phyloP scores from a whole-genome alignment of 2,113 vertebrate genomes.

The Zootoca vivipara region DNA sequence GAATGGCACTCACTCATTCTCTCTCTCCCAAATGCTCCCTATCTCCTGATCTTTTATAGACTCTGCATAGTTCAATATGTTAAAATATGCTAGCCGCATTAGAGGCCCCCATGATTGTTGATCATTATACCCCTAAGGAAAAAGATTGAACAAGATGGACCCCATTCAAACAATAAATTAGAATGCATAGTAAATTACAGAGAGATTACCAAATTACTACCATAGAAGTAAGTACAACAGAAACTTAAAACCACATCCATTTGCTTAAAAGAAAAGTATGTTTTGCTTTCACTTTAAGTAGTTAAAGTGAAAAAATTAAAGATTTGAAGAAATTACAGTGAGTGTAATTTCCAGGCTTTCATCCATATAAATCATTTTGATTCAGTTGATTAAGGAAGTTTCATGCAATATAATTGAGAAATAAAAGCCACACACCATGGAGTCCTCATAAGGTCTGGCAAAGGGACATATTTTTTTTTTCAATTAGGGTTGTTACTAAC shows the following conservation, averaged over 20 bases:
- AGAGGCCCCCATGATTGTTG: not conserved
- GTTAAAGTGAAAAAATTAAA: not conserved
- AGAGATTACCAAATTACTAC: not conserved
- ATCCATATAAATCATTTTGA: not conserved
- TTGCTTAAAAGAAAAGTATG: not conserved
- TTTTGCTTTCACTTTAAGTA: not conserved
- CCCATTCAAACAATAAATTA: not conserved
- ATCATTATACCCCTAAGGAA: not conserved
- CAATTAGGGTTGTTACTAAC: not conserved
- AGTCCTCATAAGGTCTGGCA: not conserved
- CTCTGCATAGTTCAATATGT: not conserved
- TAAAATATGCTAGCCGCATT: not conserved
- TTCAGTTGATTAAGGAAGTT: not conserved
- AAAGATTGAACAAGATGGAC: not conserved
- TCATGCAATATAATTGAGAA: not conserved
- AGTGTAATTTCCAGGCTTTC: not conserved
- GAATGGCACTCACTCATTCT: not conserved
- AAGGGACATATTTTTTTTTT: not conserved
- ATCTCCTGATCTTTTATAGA: not conserved
- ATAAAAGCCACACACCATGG: not conserved
- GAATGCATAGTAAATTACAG: not conserved
- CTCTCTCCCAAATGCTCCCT: not conserved
- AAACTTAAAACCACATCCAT: not conserved
- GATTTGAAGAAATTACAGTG: not conserved
- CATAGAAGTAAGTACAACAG: not conserved